Conservation (phyloP, 1,140 invertebrate species). For the Atta texana region DNA sequence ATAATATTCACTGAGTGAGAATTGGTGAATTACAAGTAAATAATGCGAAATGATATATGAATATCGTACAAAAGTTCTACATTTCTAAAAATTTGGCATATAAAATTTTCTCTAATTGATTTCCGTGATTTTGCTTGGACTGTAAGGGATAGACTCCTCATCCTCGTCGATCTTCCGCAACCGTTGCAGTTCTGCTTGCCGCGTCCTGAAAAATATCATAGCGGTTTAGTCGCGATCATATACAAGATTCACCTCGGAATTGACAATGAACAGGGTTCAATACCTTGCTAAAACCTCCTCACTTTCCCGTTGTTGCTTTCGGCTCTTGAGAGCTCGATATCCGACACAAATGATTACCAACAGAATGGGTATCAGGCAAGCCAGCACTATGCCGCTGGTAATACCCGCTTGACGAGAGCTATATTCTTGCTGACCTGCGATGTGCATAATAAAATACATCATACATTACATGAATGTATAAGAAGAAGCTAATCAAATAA, state of each 20-base stretch:
- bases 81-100: background rate
- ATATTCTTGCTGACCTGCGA: constrained; percentile 91
- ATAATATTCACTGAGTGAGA: background rate
- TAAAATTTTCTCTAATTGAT: constrained; percentile 77
- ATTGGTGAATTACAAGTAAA: constrained; percentile 4
- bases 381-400: constrained; percentile 91
- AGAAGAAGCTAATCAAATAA: background rate
- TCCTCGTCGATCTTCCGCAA: constrained; percentile 80
- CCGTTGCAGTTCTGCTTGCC: constrained; percentile 79
- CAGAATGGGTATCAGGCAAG: constrained; percentile 91
- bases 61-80: constrained; percentile 48
- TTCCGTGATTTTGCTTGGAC: constrained; percentile 75
- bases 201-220: constrained; percentile 73
- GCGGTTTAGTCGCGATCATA: background rate
- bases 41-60: constrained; percentile 27
- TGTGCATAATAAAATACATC: constrained; percentile 21
- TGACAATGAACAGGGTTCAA: background rate
- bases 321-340: constrained; percentile 88
- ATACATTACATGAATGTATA: background rate
- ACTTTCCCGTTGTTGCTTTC: constrained; percentile 86
- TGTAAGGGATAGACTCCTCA: constrained; percentile 70
- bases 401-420: constrained; percentile 91
- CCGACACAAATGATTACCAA: constrained; percentile 90
- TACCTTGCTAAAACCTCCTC: constrained; percentile 83
- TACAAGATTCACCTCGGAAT: constrained; percentile 12